A percentile compares a stretch with the other conserved stretches of the same genome.
Evolutionary conservation across 1,140 invertebrate genomes (phyloP).

Genomic region (Berghia stephanieae): DNA sequence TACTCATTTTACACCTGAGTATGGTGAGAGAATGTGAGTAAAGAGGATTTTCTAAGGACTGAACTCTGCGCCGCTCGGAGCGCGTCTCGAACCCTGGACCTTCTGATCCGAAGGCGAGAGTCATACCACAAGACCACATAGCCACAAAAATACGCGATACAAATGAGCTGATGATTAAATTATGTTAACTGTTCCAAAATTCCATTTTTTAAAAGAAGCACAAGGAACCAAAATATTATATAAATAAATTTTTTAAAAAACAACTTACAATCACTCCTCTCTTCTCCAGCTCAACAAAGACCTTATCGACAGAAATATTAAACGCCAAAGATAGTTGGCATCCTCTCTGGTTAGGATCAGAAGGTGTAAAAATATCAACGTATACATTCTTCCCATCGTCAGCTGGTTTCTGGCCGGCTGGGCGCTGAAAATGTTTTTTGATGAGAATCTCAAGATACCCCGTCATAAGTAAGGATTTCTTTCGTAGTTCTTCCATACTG

Average conservation of each 20-base stretch:
- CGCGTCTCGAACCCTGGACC: too few species aligned
- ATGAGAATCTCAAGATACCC: slow-evolving; percentile 71
- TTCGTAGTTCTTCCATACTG: slow-evolving; percentile 65
- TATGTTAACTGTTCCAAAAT: too few species aligned
- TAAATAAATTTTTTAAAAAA: neutral
- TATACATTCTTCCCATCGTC: slow-evolving; percentile 35
- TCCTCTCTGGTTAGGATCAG: slow-evolving; percentile 69
- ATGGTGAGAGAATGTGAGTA: too few species aligned
- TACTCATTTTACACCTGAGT: too few species aligned
- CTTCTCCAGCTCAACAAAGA: slow-evolving; percentile 68
- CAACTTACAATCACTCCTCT: slow-evolving; percentile 71
- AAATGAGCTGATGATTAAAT: too few species aligned
- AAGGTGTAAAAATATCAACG: slow-evolving; percentile 70
- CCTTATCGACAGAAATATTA: slow-evolving; percentile 60
- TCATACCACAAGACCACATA: too few species aligned
- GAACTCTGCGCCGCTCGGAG: too few species aligned
- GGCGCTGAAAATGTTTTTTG: slow-evolving; percentile 39
- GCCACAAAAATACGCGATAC: neutral
- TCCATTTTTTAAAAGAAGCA: neutral
- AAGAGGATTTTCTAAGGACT: too few species aligned
- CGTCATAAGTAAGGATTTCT: slow-evolving; percentile 71
- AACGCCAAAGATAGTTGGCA: slow-evolving; percentile 70
- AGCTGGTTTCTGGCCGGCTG: slow-evolving; percentile 8
- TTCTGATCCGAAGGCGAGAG: too few species aligned
- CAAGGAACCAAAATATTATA: neutral